Percentiles rank a stretch among this genome's conserved stretches.
These are phyloP conservation scores for Leucophora obtusa DNA, from an alignment of 2,888 invertebrate species.

Conservation along the genomic window DNA sequence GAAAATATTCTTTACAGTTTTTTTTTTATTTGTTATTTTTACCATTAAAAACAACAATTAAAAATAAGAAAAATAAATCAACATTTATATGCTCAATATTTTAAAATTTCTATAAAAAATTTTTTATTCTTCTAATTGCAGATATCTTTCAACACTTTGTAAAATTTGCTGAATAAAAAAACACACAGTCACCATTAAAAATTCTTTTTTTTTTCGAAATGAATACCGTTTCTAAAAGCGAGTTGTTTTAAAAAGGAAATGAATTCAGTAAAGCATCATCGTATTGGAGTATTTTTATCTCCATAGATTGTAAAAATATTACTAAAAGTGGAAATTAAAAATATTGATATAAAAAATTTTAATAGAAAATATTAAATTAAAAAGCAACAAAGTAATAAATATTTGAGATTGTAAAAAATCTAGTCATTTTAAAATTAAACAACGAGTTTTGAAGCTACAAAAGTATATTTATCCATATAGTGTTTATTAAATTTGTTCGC, in stretches of 20 bases:
- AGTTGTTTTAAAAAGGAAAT: slow-evolving; percentile 68
- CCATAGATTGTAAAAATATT: slow-evolving; percentile 70
- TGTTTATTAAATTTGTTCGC: slow-evolving; percentile 16
- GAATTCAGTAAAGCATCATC: slow-evolving; percentile 78
- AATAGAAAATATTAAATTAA: slow-evolving; percentile 10
- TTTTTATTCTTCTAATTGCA: slow-evolving; percentile 54
- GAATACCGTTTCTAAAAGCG: slow-evolving; percentile 11
- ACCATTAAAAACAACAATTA: slow-evolving; percentile 20
- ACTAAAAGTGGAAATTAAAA: slow-evolving; percentile 37
- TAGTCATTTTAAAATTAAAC: slow-evolving; percentile 68
- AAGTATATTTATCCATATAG: slow-evolving; percentile 1
- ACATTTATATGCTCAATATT: slow-evolving; percentile 2
- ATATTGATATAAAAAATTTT: slow-evolving; percentile 31
- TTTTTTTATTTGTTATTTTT: slow-evolving; percentile 12
- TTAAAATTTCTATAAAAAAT: slow-evolving; percentile 6
- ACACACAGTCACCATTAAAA: slow-evolving; percentile 64
- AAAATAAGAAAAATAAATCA: slow-evolving; percentile 9
- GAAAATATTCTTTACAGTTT: slow-evolving; percentile 10
- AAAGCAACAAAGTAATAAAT: slow-evolving; percentile 15
- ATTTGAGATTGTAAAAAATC: slow-evolving; percentile 63
- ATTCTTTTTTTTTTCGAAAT: slow-evolving; percentile 69
- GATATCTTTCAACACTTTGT: slow-evolving; percentile 38
- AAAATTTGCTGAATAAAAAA: background rate
- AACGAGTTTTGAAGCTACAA: slow-evolving; percentile 31
- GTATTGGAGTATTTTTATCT: slow-evolving; percentile 79